These are phyloP conservation scores for Caenorhabditis imperialis DNA, from an alignment of 2,888 invertebrate species.

Conservation along the genomic window DNA sequence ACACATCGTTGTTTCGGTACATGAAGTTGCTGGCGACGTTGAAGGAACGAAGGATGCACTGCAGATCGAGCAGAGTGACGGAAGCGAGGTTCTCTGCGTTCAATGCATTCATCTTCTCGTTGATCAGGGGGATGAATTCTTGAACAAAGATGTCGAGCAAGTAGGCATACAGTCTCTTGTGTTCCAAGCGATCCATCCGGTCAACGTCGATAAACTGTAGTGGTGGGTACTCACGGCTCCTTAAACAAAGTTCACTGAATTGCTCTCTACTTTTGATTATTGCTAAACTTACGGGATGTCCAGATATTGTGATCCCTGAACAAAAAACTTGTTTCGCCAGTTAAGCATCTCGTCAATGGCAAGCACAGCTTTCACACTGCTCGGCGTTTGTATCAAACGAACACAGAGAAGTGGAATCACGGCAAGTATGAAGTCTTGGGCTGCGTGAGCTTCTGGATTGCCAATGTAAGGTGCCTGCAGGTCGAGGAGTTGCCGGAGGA, in stretches of 20 bases:
- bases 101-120: conserved; percentile 9
- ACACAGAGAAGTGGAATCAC: conserved; percentile 39
- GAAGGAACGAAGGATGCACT: conserved; percentile 26
- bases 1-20: conserved; percentile 14
- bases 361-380: conserved; percentile 36
- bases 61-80: conserved; percentile 29
- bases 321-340: conserved; percentile 41
- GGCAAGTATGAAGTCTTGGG: conserved; percentile 41
- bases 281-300: conserved; percentile 14
- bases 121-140: conserved; percentile 24
- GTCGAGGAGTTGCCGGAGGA: conserved; percentile 30
- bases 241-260: conserved; percentile 8
- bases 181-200: conserved; percentile 21
- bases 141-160: conserved; percentile 22
- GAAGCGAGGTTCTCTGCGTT: conserved; percentile 22
- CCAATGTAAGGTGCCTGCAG: conserved; percentile 41
- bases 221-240: conserved; percentile 28
- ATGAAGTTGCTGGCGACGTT: conserved; percentile 29
- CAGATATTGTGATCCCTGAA: conserved; percentile 20
- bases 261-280: too few species aligned
- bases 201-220: conserved; percentile 30
- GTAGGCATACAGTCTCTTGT: conserved; percentile 32
- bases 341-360: conserved; percentile 54
- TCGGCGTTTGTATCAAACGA: conserved; percentile 30
- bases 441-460: conserved; percentile 21